Base-by-base conservation (phyloP, 2,888 invertebrate genomes). In the Drosophila koepferae region DNA sequence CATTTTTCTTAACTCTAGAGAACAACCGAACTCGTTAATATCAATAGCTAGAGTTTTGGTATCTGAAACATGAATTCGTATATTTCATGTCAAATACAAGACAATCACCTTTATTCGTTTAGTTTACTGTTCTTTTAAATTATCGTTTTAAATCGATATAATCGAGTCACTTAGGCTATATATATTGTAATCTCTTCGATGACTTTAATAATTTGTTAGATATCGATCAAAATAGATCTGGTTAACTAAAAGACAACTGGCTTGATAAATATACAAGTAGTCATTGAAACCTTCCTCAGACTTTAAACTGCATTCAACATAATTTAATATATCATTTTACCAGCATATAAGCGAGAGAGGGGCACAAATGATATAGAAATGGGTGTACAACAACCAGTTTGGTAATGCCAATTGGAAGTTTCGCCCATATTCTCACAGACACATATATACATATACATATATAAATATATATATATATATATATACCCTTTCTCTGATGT, bases 361-460 rank as follows among this genome's bases (percentile, higher is more conserved):
- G 34, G 7, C n/a, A 14, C 1, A 51, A 18, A 18, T 18, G 2
- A 7, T 51, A 7, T 23, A 28, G 63, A 43, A 44, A 51, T 44
- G 44, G 56, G 36, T 63, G 65, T 51, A 60, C 65, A 49, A 53
- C 48, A 70, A 77, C 63, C 69, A 71, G 73, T 73, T 76, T 73
- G 77, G 68, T 80, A 79, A 76, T 80, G 71, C 66, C 80, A 80
- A 80, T 81, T 71, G 74, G 53, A 71, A 68, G 65, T 77, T 68
- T 71, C 54, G 63, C 58, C 51, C 49, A 62, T 49, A 60, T 40
- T 4, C 59, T 55, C 41, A 71, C 40, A 54, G 28, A 38, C 54
- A 31, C 23, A 34, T 34, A 48, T 18, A 12, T 18, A 23, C n/a
- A 44, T 49, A 51, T 23, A 66, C 28, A 9, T 34, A 20, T 14